These are phyloP conservation scores for Chesias legatella DNA, from an alignment of 2,888 invertebrate species.

Conservation along the genomic window DNA sequence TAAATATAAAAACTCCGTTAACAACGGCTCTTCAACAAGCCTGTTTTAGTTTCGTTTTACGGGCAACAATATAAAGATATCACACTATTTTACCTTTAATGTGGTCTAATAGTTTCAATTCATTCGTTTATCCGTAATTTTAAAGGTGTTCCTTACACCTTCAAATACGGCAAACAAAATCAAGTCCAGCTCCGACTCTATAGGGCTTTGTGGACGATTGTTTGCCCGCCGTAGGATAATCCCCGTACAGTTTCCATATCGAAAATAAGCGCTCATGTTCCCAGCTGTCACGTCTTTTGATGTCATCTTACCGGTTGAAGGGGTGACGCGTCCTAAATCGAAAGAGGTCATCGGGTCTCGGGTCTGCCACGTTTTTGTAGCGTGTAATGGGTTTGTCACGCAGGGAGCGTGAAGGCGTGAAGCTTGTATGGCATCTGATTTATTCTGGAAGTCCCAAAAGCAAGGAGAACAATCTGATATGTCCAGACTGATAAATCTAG, in stretches of 20 bases:
- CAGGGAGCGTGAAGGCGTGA: constrained; percentile 3
- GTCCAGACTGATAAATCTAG: background rate
- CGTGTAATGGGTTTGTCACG: constrained; percentile 16
- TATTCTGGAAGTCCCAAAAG: constrained; percentile 12
- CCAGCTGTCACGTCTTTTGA: constrained; percentile 48
- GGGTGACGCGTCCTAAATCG: constrained; percentile 33
- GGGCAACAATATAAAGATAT: too few species aligned
- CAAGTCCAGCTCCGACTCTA: constrained; percentile 5
- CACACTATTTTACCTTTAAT: too few species aligned
- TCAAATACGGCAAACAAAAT: background rate
- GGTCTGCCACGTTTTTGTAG: constrained; percentile 12
- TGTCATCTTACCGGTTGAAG: constrained; percentile 47
- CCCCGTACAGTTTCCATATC: constrained; percentile 58
- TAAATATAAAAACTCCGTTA: too few species aligned
- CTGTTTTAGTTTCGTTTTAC: too few species aligned
- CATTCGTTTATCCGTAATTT: too few species aligned
- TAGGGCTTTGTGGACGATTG: constrained; percentile 57
- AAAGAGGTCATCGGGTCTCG: constrained; percentile 16
- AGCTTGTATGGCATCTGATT: constrained; percentile 11
- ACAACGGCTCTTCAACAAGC: too few species aligned
- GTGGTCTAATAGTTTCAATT: too few species aligned
- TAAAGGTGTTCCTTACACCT: too few species aligned
- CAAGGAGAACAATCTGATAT: constrained; percentile 1
- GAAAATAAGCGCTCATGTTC: constrained; percentile 43
- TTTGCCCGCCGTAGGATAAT: constrained; percentile 70